These are phyloP conservation scores for Melanocharis versteri DNA, from an alignment of 2,113 vertebrate genomes.

Conservation along the genomic window DNA sequence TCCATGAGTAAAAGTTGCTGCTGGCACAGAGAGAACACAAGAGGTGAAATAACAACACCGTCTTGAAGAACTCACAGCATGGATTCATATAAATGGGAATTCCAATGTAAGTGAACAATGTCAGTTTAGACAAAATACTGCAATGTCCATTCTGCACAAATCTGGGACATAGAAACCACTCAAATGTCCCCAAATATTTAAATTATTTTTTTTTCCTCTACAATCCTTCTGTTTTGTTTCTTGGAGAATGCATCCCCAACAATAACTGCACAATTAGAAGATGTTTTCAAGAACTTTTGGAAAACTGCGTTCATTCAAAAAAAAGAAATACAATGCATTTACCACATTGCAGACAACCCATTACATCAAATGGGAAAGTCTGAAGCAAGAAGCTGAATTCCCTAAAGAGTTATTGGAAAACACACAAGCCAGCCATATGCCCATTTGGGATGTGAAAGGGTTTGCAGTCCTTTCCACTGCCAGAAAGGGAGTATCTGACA, in stretches of 20 bases:
- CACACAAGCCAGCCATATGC: neutral
- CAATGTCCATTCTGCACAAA: neutral
- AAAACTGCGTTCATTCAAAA: neutral
- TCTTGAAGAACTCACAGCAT: neutral
- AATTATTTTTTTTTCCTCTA: neutral
- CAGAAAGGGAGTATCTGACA: slow-evolving; percentile 33
- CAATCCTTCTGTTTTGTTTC: neutral
- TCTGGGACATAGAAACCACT: neutral
- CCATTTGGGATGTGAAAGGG: neutral
- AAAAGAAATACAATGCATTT: neutral
- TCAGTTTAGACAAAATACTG: neutral
- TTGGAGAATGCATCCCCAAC: neutral
- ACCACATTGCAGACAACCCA: neutral
- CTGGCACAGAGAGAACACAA: neutral
- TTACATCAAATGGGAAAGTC: slow-evolving; percentile 59
- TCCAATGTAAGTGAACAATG: neutral
- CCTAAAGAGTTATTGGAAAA: slow-evolving; percentile 34
- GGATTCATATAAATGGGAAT: neutral
- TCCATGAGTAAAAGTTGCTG: neutral
- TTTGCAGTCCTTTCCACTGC: neutral
- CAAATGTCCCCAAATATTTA: neutral
- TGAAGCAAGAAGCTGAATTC: slow-evolving; percentile 35
- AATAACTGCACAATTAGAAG: neutral
- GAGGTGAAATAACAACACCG: neutral
- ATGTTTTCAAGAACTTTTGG: neutral